A percentile compares a stretch with the other conserved stretches of the same genome.
phyloP scores from a whole-genome alignment of 2,113 vertebrate genomes.

The Pseudorectes ferrugineus region DNA sequence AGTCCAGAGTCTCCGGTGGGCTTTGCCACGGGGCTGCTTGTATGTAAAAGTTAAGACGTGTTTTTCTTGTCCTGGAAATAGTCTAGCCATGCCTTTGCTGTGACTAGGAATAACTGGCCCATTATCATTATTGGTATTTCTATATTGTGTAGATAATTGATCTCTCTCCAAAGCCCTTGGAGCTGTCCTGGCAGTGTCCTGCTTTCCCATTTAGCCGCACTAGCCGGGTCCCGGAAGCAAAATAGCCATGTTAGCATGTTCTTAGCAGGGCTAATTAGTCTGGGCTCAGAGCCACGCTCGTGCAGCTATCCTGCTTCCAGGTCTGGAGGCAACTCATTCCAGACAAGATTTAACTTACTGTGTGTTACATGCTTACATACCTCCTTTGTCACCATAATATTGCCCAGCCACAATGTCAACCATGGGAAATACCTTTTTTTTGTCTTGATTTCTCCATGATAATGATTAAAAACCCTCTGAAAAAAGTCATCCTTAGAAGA shows the following conservation, averaged over 20 bases:
- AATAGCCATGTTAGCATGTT: conserved; percentile 44
- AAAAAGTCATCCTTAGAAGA: neutral
- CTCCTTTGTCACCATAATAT: neutral
- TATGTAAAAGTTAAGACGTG: neutral
- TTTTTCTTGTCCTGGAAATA: conserved; percentile 23
- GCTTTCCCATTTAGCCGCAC: neutral
- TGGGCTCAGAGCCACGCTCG: conserved; percentile 37
- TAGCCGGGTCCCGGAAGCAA: neutral
- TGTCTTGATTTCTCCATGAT: neutral
- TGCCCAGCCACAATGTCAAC: neutral
- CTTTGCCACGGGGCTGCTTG: neutral
- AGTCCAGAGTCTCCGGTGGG: neutral
- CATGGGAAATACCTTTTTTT: neutral
- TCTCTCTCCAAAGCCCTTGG: neutral
- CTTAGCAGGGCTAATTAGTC: conserved; percentile 52
- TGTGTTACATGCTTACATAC: neutral
- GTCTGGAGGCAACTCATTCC: conserved; percentile 22
- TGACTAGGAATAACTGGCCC: neutral
- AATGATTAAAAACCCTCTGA: neutral
- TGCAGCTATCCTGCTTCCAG: conserved; percentile 19
- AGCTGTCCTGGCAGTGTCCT: neutral
- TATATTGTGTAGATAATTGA: neutral
- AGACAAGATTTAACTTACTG: neutral
- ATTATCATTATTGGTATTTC: conserved; percentile 17
- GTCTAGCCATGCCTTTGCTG: conserved; percentile 23